Evolutionary conservation across 2,888 invertebrate genomes (phyloP), one percentile per base, ranked within the genome.

Genomic region (Spialia ferax): DNA sequence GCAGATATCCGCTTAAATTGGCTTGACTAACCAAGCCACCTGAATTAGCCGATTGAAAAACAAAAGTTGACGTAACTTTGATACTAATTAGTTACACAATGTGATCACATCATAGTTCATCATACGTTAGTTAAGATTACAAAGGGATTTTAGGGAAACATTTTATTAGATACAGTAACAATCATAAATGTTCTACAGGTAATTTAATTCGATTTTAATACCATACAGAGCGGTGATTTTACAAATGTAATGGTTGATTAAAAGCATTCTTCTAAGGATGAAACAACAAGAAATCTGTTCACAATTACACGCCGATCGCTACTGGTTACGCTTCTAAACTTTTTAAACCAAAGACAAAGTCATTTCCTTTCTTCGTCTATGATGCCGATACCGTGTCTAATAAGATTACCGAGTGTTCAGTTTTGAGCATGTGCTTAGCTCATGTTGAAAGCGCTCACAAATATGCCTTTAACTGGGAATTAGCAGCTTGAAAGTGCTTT

Each of bases 311-410:
- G 80, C 70, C 65, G 55, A 69, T 68, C 68, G 73, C 73, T 72
- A 69, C 71, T 62, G 70, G 73, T 74, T 74, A 89, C 85, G 89
- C 79, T 79, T 71, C 54, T 55, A 67, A 32, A 48, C 22, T 35
- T 71, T 75, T 77, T 80, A 75, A 74, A 83, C 85, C 63, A 82
- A 75, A 74, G 73, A 81, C 72, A 84, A 57, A 75, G 86, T 90
- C 87, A 90, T 86, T 91, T 91, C 90, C 91, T 87, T 76, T 79
- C 75, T 79, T 79, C 77, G 76, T 55, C 42, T 63, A 63, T 55
- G 13, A 20, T 45, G 55, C 61, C 67, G 61, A 55, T 54, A 61
- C 23, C 67, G 32, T 67, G 45, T 29, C 54, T 48, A 61, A 67
- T 61, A 45, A 61, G 66, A 61, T 67, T 67, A 67, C 54, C 42